These are phyloP conservation scores for Microtus agrestis DNA, from an alignment of 2,797 vertebrate genomes.

Conservation along the genomic window DNA sequence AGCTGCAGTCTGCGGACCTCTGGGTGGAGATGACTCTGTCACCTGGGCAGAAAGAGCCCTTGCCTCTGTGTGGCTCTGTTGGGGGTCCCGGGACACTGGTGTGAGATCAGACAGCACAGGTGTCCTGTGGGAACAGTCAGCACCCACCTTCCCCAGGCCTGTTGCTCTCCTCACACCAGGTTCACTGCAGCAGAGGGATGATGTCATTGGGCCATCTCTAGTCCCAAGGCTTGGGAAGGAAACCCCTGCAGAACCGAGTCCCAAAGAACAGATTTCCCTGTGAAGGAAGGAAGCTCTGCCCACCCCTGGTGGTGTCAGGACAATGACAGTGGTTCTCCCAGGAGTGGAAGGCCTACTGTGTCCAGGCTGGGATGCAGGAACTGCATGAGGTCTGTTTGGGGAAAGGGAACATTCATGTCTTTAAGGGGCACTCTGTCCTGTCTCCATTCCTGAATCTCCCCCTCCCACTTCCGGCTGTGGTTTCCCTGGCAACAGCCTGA, in stretches of 20 bases:
- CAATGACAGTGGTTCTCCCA: accelerated
- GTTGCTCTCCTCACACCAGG: background rate
- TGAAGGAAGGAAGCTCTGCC: background rate
- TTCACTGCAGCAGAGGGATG: background rate
- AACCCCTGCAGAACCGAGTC: background rate
- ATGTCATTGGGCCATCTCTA: background rate
- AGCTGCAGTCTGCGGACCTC: background rate
- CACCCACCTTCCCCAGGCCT: background rate
- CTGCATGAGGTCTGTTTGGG: too few species aligned
- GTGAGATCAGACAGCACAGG: background rate
- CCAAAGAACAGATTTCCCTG: background rate
- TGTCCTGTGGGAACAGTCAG: background rate
- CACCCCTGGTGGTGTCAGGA: too few species aligned
- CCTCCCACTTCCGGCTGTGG: background rate
- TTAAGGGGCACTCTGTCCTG: background rate
- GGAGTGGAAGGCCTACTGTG: background rate
- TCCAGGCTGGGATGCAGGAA: background rate
- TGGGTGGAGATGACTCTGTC: too few species aligned
- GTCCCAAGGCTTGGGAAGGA: background rate
- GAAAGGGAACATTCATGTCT: background rate
- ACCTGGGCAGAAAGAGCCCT: background rate
- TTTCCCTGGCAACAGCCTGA: slow-evolving; percentile 16
- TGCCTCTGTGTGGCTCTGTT: background rate
- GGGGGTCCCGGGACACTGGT: background rate
- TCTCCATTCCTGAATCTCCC: background rate